phyloP scores from a whole-genome alignment of 2,797 vertebrate genomes.

The Sebastiscus albofasciatus region DNA sequence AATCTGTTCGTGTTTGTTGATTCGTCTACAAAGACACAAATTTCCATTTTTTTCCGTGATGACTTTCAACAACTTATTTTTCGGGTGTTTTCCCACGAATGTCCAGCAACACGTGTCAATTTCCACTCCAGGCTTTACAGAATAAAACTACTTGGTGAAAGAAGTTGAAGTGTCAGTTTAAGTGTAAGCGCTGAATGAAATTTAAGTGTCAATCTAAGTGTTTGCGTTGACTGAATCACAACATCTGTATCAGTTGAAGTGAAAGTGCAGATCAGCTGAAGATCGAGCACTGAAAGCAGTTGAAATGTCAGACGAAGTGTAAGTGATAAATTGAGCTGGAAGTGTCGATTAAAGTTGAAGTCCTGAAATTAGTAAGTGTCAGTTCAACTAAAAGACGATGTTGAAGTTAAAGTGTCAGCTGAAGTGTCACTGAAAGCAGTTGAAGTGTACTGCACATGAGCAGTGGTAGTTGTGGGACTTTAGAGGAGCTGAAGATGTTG shows the following conservation, averaged over 20 bases:
- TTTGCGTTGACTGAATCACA: neutral
- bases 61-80: too few species aligned
- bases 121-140: too few species aligned
- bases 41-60: too few species aligned
- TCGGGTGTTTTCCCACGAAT: too few species aligned
- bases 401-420: neutral
- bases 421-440: neutral
- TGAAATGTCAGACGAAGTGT: neutral
- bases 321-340: neutral
- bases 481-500: neutral
- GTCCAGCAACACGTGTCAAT: too few species aligned
- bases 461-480: neutral
- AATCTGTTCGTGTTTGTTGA: too few species aligned
- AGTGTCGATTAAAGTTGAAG: neutral
- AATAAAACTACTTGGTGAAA: neutral
- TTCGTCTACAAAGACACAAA: too few species aligned
- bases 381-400: neutral
- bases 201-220: neutral
- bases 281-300: neutral
- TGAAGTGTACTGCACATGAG: neutral
- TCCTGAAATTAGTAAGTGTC: neutral
- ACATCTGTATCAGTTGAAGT: neutral
- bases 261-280: neutral
- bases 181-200: neutral
- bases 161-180: neutral